phyloP scores from a whole-genome alignment of 2,888 invertebrate species.

The Cantharis lateralis region DNA sequence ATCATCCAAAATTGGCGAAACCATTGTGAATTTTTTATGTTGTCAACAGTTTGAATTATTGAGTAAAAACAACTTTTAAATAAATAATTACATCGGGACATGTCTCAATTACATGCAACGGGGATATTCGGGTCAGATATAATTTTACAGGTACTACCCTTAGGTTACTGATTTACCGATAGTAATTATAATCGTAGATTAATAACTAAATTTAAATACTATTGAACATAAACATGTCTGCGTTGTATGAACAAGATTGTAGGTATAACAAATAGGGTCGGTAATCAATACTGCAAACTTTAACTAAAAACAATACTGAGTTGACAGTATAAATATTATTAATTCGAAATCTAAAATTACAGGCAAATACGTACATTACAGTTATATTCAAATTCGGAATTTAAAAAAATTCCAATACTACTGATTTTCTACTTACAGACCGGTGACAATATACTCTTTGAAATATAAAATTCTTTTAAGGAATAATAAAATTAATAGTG shows the following conservation, averaged over 20 bases:
- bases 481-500: too few relatives aligned
- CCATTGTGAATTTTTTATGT: not conserved
- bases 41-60: not conserved
- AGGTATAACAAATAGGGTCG: not conserved
- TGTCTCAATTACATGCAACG: not conserved
- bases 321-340: not conserved
- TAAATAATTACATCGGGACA: not conserved
- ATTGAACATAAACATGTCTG: not conserved
- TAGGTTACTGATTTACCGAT: not conserved
- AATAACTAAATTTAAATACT: not conserved
- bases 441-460: too few relatives aligned
- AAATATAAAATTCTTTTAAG: too few relatives aligned
- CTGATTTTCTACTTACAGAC: too few relatives aligned
- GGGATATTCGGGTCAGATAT: not conserved
- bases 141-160: not conserved
- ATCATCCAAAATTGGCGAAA: not conserved
- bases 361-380: too few relatives aligned
- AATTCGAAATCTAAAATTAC: not conserved
- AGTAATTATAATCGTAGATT: not conserved
- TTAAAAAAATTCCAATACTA: too few relatives aligned
- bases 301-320: too few relatives aligned
- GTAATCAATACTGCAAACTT: not conserved
- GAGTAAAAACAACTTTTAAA: not conserved
- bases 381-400: too few relatives aligned
- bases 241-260: not conserved